These are phyloP conservation scores for Drosophila hamatofila DNA, from an alignment of 2,888 invertebrate species.

Conservation along the genomic window DNA sequence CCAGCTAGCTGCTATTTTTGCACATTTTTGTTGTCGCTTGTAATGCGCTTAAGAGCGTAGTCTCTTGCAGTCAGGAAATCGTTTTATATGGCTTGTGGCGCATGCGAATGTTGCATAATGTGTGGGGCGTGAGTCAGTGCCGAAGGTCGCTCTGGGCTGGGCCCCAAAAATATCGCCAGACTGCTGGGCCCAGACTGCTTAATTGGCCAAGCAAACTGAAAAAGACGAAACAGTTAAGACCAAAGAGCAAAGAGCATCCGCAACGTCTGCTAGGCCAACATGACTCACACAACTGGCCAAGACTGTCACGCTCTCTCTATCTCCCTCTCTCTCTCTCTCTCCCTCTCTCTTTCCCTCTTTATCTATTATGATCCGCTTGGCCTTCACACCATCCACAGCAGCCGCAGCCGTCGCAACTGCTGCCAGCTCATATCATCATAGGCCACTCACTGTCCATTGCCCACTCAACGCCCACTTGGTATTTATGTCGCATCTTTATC, in stretches of 20 bases:
- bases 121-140: constrained; percentile 47
- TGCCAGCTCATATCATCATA: constrained; percentile 5
- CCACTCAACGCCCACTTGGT: constrained; percentile 27
- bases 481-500: constrained; percentile 19
- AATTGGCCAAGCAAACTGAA: constrained; percentile 37
- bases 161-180: constrained; percentile 15
- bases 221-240: constrained; percentile 14
- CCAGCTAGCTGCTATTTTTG: constrained; percentile 53
- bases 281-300: constrained; percentile 42
- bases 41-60: constrained; percentile 62
- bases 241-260: neutral
- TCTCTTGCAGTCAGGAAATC: constrained; percentile 61
- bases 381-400: constrained; percentile 39
- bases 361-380: constrained; percentile 27
- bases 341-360: neutral
- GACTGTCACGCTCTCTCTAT: constrained; percentile 16
- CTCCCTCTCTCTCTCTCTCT: neutral
- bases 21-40: constrained; percentile 11
- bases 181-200: constrained; percentile 4
- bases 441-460: too few species aligned
- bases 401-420: constrained; percentile 3
- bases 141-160: constrained; percentile 30
- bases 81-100: constrained; percentile 67
- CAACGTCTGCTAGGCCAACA: neutral
- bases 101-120: constrained; percentile 65